Conservation (phyloP, 2,888 invertebrate species). For the Synergus itoensis region DNA sequence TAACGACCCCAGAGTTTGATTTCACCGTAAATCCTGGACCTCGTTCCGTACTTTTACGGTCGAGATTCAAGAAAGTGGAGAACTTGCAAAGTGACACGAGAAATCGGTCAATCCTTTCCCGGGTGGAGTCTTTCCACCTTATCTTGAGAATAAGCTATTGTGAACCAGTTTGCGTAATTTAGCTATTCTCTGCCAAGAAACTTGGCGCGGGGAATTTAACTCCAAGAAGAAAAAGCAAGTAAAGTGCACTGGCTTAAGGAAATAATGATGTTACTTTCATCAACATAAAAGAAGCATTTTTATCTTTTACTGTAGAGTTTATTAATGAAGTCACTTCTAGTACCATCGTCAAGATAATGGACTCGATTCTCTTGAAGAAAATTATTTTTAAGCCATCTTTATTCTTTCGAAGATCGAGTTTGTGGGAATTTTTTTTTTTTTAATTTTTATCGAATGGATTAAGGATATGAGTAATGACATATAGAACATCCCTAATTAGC, state of each 20-base stretch:
- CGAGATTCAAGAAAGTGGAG: constrained; percentile 55
- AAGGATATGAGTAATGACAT: no score
- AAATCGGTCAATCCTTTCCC: constrained; percentile 60
- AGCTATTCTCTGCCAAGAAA: constrained; percentile 10
- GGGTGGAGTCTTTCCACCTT: constrained; percentile 50
- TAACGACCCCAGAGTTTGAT: constrained; percentile 69
- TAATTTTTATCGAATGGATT: no score
- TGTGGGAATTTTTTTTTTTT: no score
- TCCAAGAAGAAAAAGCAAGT: neutral
- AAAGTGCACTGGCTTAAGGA: neutral
- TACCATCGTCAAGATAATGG: neutral
- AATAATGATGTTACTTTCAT: constrained; percentile 35
- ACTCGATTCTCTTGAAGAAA: neutral
- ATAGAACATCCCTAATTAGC: no score
- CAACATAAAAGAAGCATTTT: constrained; percentile 6
- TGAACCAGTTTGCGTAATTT: constrained; percentile 26
- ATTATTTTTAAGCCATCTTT: neutral
- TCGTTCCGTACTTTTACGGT: constrained; percentile 66
- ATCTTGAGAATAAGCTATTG: constrained; percentile 33
- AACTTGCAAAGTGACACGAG: constrained; percentile 54
- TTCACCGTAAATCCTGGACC: constrained; percentile 65
- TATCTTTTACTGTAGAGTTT: neutral
- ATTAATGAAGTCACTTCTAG: neutral
- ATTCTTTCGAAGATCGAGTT: neutral
- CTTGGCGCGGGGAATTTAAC: neutral